phyloP scores from a whole-genome alignment of 2,797 vertebrate species.

The Arremon aurantiirostris region DNA sequence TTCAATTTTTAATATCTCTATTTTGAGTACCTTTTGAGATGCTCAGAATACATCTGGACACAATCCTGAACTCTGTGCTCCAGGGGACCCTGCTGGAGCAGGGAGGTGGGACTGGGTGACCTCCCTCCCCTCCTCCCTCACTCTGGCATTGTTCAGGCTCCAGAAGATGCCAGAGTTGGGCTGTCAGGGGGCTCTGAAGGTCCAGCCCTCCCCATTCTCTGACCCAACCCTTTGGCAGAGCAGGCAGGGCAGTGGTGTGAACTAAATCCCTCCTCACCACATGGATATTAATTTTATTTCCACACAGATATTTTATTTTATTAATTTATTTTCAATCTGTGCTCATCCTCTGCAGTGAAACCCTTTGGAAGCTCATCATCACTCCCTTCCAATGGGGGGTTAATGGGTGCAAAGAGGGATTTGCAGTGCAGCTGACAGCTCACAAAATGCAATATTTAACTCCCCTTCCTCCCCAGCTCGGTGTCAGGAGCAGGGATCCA shows the following conservation, averaged over 20 bases:
- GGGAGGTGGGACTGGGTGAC: neutral
- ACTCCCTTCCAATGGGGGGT: neutral
- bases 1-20: fast-evolving
- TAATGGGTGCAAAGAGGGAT: neutral
- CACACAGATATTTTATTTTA: neutral
- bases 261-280: neutral
- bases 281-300: neutral
- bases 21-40: neutral
- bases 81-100: neutral
- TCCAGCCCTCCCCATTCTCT: neutral
- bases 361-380: neutral
- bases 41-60: neutral
- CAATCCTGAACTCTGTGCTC: neutral
- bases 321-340: neutral
- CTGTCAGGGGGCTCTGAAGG: neutral
- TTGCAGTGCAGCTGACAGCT: neutral
- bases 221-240: neutral
- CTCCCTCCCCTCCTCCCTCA: neutral
- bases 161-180: neutral
- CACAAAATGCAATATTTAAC: neutral
- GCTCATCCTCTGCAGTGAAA: neutral
- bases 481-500: neutral
- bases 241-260: fast-evolving
- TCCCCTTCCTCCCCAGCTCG: neutral
- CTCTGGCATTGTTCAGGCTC: neutral